phyloP scores from a whole-genome alignment of 1,140 invertebrate species.

The Drosophila virilis region DNA sequence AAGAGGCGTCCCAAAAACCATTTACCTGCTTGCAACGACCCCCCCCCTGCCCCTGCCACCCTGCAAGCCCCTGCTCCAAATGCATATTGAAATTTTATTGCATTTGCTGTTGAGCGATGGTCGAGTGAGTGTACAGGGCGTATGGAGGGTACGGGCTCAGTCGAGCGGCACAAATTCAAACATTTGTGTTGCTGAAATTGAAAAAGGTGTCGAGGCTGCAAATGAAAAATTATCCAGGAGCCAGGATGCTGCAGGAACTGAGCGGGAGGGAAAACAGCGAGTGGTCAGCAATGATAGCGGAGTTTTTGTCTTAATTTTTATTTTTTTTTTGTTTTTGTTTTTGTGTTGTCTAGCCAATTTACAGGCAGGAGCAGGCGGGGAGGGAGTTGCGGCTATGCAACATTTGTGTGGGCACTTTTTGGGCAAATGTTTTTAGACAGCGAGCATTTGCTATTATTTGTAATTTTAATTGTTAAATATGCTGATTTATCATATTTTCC shows the following conservation, averaged over 20 bases:
- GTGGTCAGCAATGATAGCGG: constrained; percentile 68
- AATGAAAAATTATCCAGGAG: constrained; percentile 75
- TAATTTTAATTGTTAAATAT: constrained; percentile 39
- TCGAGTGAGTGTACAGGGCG: neutral
- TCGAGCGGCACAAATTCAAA: constrained; percentile 81
- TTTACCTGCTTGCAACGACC: constrained; percentile 46
- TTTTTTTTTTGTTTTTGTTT: constrained; percentile 13
- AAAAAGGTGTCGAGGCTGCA: constrained; percentile 77
- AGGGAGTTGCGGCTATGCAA: constrained; percentile 1
- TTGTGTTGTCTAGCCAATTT: constrained; percentile 66
- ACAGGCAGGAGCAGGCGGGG: neutral
- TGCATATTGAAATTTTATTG: constrained; percentile 82
- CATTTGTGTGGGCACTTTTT: constrained; percentile 19
- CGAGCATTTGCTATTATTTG: constrained; percentile 1
- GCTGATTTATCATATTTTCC: constrained; percentile 17
- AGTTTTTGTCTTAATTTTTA: constrained; percentile 69
- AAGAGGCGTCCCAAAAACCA: constrained; percentile 34
- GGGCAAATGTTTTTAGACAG: constrained; percentile 23
- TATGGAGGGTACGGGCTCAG: constrained; percentile 18
- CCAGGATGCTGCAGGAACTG: neutral
- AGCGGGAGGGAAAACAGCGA: constrained; percentile 16
- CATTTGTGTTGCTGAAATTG: constrained; percentile 82
- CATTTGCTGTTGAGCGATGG: constrained; percentile 41
- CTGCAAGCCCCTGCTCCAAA: constrained; percentile 23
- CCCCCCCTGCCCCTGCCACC: too few species aligned